Conservation (phyloP, 2,888 invertebrate species). For the Orthonychiurus folsomi region DNA sequence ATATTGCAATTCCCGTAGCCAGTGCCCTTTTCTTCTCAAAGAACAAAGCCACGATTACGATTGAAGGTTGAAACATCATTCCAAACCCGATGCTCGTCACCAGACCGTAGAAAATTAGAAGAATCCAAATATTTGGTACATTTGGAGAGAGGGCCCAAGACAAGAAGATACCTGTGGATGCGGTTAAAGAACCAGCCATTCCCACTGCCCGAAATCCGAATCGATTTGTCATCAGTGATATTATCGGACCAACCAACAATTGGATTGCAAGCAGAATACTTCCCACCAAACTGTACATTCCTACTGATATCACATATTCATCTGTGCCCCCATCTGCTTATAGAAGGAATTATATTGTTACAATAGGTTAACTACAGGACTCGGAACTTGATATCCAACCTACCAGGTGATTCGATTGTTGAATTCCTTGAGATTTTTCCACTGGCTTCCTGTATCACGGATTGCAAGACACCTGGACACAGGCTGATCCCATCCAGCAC, state of each 20-base stretch:
- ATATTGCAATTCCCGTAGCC: slow-evolving; percentile 90
- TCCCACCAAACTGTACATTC: slow-evolving; percentile 68
- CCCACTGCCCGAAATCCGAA: slow-evolving; percentile 85
- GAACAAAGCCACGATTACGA: slow-evolving; percentile 91
- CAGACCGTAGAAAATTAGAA: slow-evolving; percentile 26
- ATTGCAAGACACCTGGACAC: slow-evolving; percentile 64
- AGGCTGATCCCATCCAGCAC: slow-evolving; percentile 92
- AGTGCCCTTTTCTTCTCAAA: slow-evolving; percentile 91
- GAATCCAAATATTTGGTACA: slow-evolving; percentile 21
- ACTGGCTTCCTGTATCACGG: slow-evolving; percentile 5
- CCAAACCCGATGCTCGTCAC: slow-evolving; percentile 69
- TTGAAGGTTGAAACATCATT: slow-evolving; percentile 88
- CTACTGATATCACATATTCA: slow-evolving; percentile 8
- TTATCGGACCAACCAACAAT: slow-evolving; percentile 83
- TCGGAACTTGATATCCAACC: neutral
- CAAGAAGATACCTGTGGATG: slow-evolving; percentile 59
- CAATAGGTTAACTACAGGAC: neutral
- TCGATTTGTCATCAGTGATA: slow-evolving; percentile 82
- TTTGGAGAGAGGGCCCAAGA: slow-evolving; percentile 48
- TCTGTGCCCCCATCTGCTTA: neutral
- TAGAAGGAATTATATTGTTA: too few species aligned
- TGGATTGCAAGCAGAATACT: slow-evolving; percentile 86
- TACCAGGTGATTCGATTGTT: neutral
- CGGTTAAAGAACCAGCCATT: slow-evolving; percentile 67
- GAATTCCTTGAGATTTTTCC: neutral